Evolutionary conservation across 2,113 vertebrate genomes (phyloP).

Genomic region (Prinia subflava): DNA sequence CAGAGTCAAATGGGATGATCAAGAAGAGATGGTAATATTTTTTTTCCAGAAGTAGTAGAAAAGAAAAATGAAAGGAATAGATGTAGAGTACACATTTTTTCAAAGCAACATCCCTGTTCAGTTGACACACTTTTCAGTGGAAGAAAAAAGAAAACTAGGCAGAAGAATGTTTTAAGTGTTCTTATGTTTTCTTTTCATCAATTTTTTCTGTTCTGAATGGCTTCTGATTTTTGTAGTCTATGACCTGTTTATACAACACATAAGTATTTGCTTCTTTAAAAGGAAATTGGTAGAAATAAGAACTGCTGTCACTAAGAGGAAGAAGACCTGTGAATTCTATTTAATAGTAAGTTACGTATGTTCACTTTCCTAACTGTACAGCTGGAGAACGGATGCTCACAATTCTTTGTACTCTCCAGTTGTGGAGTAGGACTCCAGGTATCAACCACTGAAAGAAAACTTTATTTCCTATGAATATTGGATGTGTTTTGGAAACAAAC

Average conservation of each 20-base stretch:
- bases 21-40: neutral
- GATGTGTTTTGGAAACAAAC: neutral
- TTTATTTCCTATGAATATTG: neutral
- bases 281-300: neutral
- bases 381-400: neutral
- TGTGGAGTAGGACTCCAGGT: neutral
- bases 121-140: neutral
- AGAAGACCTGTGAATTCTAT: neutral
- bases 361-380: neutral
- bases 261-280: neutral
- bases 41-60: neutral
- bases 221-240: neutral
- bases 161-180: neutral
- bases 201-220: neutral
- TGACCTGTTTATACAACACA: neutral
- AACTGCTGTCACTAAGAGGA: neutral
- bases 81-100: neutral
- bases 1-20: neutral
- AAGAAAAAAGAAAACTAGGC: neutral
- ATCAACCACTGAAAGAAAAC: neutral
- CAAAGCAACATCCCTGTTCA: neutral
- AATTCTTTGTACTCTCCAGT: neutral
- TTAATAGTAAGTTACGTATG: neutral
- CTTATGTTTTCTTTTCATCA: neutral
- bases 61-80: neutral